These are phyloP conservation scores for Tipula vernalis DNA, from an alignment of 2,888 invertebrate genomes.

Conservation along the genomic window DNA sequence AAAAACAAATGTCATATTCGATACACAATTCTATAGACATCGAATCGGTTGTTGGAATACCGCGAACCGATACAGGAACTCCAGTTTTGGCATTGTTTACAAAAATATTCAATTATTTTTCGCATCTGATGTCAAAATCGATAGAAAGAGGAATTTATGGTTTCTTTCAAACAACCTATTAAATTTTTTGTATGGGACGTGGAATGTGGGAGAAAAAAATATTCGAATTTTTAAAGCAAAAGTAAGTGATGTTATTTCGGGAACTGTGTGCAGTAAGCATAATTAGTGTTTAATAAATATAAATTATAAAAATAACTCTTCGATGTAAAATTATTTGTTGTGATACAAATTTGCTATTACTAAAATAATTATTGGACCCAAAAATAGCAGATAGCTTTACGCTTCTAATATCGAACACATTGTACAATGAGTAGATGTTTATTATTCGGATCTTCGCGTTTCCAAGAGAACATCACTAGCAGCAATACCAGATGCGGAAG, in stretches of 20 bases:
- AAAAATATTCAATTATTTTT: neutral
- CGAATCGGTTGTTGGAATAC: neutral
- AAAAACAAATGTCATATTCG: neutral
- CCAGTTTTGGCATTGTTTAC: neutral
- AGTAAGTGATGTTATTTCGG: neutral
- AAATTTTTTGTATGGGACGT: neutral
- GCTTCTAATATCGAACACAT: too few species aligned
- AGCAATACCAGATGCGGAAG: too few species aligned
- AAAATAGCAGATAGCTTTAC: too few species aligned
- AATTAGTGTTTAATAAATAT: neutral
- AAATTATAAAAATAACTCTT: too few species aligned
- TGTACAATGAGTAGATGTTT: too few species aligned
- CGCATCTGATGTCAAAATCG: neutral
- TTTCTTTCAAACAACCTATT: neutral
- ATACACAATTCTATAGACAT: neutral
- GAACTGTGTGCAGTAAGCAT: neutral
- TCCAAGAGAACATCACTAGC: too few species aligned
- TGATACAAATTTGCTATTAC: too few species aligned
- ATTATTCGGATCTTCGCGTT: too few species aligned
- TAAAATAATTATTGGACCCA: too few species aligned
- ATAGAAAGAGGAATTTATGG: neutral
- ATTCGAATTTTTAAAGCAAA: neutral
- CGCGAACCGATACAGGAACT: neutral
- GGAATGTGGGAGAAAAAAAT: neutral
- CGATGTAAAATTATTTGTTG: too few species aligned